Evolutionary conservation across 2,888 invertebrate genomes (phyloP).

Genomic region (Steinernema scapterisci): DNA sequence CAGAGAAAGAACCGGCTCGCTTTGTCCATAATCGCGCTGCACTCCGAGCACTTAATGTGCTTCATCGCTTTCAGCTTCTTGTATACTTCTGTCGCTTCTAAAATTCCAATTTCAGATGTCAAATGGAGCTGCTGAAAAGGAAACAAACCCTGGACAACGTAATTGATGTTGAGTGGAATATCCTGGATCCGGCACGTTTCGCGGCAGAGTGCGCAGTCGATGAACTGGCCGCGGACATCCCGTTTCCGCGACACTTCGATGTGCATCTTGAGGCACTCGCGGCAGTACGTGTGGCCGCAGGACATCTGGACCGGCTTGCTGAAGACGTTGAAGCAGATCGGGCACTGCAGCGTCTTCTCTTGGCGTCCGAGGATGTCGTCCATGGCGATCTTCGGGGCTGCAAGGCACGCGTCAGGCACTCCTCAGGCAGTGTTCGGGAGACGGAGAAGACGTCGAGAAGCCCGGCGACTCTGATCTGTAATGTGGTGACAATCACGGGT

Average conservation of each 20-base stretch:
- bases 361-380: constrained; percentile 14
- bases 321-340: constrained; percentile 21
- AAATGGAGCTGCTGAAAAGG: not conserved
- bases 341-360: constrained; percentile 1
- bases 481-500: too few relatives aligned
- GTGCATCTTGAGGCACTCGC: not conserved
- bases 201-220: constrained; percentile 15
- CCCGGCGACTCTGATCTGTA: too few relatives aligned
- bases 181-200: not conserved
- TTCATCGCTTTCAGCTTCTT: not conserved
- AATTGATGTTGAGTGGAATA: not conserved
- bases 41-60: constrained; percentile 4
- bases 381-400: not conserved
- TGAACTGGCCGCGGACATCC: not conserved
- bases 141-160: constrained; percentile 1
- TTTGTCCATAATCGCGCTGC: not conserved
- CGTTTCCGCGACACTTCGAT: not conserved
- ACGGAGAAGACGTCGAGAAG: too few relatives aligned
- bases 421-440: too few relatives aligned
- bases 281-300: constrained; percentile 33
- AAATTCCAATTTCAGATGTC: not conserved
- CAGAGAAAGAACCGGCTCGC: not conserved
- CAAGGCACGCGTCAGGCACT: not conserved
- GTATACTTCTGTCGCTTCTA: constrained; percentile 21
- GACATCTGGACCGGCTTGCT: constrained; percentile 4